phyloP scores from a whole-genome alignment of 2,797 vertebrate genomes.

The Cynodonichthys magdalenae region DNA sequence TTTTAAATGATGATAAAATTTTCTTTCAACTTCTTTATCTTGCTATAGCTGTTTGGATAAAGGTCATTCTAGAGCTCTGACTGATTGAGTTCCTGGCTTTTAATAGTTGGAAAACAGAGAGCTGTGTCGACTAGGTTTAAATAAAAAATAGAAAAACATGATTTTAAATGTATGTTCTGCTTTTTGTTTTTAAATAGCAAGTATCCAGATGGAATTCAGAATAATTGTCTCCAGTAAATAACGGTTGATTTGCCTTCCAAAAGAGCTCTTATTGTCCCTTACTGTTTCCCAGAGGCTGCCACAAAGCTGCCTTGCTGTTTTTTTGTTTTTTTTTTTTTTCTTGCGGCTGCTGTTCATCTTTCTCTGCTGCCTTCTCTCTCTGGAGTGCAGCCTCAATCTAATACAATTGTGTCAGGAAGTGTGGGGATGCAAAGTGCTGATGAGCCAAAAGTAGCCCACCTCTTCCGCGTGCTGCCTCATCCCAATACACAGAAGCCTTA shows the following conservation, averaged over 20 bases:
- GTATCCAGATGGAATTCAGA: conserved; percentile 48
- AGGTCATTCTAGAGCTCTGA: conserved; percentile 28
- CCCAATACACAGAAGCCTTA: conserved; percentile 64
- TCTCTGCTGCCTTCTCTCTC: conserved; percentile 73
- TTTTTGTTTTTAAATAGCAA: conserved; percentile 47
- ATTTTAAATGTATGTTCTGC: conserved; percentile 39
- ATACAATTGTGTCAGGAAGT: conserved; percentile 87
- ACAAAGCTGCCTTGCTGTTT: conserved; percentile 63
- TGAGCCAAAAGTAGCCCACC: conserved; percentile 90
- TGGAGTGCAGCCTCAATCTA: conserved; percentile 78
- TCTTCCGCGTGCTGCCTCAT: conserved; percentile 76
- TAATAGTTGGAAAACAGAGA: conserved; percentile 48
- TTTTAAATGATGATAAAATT: background rate
- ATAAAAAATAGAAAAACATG: conserved; percentile 15
- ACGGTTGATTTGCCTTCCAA: conserved; percentile 78
- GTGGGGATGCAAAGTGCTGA: conserved; percentile 93
- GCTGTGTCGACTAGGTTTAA: conserved; percentile 42
- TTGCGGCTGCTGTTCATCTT: conserved; percentile 67
- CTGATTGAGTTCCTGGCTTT: conserved; percentile 41
- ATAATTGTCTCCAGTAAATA: conserved; percentile 73
- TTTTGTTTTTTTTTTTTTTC: conserved; percentile 13
- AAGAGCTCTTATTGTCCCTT: conserved; percentile 74
- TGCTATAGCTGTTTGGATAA: conserved; percentile 26
- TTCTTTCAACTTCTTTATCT: too few relatives aligned
- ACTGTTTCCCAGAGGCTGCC: conserved; percentile 75